Percentiles rank a stretch among this genome's conserved stretches.
These are phyloP conservation scores for Caenorhabditis doughertyi DNA, from an alignment of 2,888 invertebrate genomes.

Conservation along the genomic window DNA sequence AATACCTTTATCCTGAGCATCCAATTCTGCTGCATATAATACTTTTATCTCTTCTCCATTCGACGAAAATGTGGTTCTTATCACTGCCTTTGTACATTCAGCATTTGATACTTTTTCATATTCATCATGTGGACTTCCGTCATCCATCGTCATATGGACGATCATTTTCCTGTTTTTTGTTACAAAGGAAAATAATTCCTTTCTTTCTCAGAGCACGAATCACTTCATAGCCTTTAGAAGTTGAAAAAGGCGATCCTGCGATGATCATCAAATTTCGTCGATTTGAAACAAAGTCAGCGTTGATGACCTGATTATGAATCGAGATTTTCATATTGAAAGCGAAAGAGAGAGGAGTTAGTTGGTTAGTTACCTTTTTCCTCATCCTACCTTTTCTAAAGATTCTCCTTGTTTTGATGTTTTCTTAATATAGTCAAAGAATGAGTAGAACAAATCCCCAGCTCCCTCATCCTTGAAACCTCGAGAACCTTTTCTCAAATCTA, in stretches of 20 bases:
- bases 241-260: background rate
- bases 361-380: no score
- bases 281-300: slow-evolving; percentile 7
- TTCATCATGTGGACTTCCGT: background rate
- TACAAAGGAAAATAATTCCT: slow-evolving; percentile 2
- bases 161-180: no score
- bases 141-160: no score
- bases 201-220: slow-evolving; percentile 7
- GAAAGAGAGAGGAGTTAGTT: no score
- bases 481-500: background rate
- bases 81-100: background rate
- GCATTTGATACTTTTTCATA: slow-evolving; percentile 2
- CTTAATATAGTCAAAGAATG: slow-evolving; percentile 7
- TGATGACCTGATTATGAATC: background rate
- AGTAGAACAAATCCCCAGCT: background rate
- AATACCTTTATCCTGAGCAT: slow-evolving; percentile 13
- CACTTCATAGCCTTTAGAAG: no score
- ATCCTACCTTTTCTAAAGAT: background rate
- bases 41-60: slow-evolving; percentile 4
- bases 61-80: background rate
- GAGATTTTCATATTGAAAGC: no score
- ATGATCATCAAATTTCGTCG: background rate
- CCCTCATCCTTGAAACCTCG: slow-evolving; percentile 1
- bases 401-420: background rate
- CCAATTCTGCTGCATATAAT: slow-evolving; percentile 24